Evolutionary conservation across 2,113 vertebrate species (phyloP), one percentile per base, ranked within the genome.

Genomic region (Aegithalos caudatus): DNA sequence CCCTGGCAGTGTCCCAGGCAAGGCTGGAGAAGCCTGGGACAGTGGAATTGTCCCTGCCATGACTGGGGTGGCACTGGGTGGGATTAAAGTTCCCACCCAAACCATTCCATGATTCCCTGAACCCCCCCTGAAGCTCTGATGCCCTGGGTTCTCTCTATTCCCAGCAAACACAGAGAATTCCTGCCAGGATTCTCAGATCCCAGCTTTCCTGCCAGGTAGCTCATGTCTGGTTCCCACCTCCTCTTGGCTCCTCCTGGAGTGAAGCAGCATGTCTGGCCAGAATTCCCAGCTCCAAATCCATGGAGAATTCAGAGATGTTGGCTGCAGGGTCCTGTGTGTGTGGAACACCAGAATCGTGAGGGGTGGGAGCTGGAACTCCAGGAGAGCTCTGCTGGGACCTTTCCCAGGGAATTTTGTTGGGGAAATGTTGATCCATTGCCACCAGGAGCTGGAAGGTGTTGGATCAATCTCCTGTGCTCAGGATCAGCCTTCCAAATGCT

Each of bases 221-320:
- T 81, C 54, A 57, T 56, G 86, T 31, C 70, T 93, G 45, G 7
- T 71, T 88, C 57, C 64, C 81, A 18, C 24, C 81, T 81, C 29
- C 62, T 45, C 66, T 27, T 71, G 70, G 61, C 40, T 88, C 57
- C 23, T 11, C n/a, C 79, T 35, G 57, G 38, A 71, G 51, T 33
- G 9, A 33, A 29, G 47, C 61, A 50, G 22, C 1, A 0, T 12
- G n/a, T 45, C 57, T 73, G 38, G 69, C 48, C 47, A 23, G 56
- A 54, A 38, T 42, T 81, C 81, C 66, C n/a, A 0, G 7, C 66
- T 60, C 1, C 9, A 28, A 45, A 37, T 28, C 17, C 23, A 3
- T 4, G 37, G 69, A 50, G 38, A 22, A 13, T 3, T 3, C 0
- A 0, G 6, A 66, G 78, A 1, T 20, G 3, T 25, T 33, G 81